These are phyloP conservation scores for Cygnus olor DNA, from an alignment of 2,797 vertebrate genomes.

Conservation along the genomic window DNA sequence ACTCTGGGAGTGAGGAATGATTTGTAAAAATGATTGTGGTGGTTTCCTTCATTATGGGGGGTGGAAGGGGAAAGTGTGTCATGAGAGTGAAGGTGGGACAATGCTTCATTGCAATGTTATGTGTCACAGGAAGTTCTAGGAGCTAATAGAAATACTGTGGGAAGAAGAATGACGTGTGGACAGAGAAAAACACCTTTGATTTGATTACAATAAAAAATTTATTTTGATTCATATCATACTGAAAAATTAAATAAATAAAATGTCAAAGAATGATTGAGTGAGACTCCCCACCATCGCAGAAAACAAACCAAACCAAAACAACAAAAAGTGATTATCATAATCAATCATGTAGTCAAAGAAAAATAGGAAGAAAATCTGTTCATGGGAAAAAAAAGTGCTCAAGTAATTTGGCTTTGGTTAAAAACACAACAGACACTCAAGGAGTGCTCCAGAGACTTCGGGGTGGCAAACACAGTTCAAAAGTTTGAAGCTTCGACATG, in stretches of 20 bases:
- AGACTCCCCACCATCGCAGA: neutral
- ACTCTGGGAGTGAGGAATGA: neutral
- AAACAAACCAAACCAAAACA: neutral
- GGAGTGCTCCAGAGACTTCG: slow-evolving; percentile 1
- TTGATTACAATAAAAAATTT: slow-evolving; percentile 63
- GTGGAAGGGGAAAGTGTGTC: too few relatives aligned
- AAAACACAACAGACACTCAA: neutral
- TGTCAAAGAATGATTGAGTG: slow-evolving; percentile 20
- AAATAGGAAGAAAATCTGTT: neutral
- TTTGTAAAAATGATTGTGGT: neutral
- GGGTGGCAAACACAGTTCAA: slow-evolving; percentile 10
- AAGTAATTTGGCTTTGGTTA: slow-evolving; percentile 60
- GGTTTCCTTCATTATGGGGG: neutral
- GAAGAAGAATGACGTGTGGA: neutral
- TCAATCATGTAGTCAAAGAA: neutral
- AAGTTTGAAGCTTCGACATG: neutral
- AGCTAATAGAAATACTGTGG: neutral
- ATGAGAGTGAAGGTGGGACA: neutral
- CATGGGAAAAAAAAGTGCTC: slow-evolving; percentile 38
- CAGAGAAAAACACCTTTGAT: neutral
- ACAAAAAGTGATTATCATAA: neutral
- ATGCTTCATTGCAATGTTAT: neutral
- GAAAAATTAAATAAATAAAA: slow-evolving; percentile 73
- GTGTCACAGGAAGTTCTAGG: neutral
- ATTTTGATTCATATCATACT: slow-evolving; percentile 61